Base-by-base conservation (phyloP, 2,113 vertebrate genomes). In the Sturnira hondurensis region DNA sequence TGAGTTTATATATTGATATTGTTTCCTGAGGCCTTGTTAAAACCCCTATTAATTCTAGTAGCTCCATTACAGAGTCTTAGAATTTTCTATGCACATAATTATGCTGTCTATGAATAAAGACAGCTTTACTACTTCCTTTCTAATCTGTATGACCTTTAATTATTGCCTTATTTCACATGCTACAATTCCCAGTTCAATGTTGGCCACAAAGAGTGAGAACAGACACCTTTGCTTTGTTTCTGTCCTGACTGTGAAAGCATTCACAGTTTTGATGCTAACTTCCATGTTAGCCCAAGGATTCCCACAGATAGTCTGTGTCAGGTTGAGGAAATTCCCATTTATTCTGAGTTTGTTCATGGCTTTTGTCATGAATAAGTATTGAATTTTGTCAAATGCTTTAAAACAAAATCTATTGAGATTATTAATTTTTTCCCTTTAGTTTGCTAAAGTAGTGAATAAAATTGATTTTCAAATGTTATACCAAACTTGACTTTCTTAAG, bases 391-490 rank as follows among this genome's bases (percentile, higher is more conserved):
- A 81, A 84, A 41, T 58, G 13, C 22, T 63, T 91, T 61, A 36
- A 91, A 90, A 81, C 33, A 26, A 76, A 77, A 77, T 45, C 65
- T 58, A 61, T 58, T 91, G 89, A 61, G 52, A 38, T 58, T 58
- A 61, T 61, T 31, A 28, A 33, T 7, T 26, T 50, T 56, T 36
- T 16, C 33, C 43, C 38, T 91, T 77, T 43, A 65, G 12, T 80
- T 88, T 76, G 70, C 3, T 74, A 83, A 80, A 31, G 31, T 71
- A 61, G 12, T 89, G 63, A 89, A 82, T 73, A 96, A 82, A 82
- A 93, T 56, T 93, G 22, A 77, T 86, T 86, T 92, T 86, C 80
- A 89, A 83, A 89, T 45, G 12, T 74, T 86, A 91, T 86, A 74
- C 4, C 26, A 94, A 77, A 73, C 26, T 68, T 85, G 36, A 47